phyloP scores from a whole-genome alignment of 2,797 vertebrate genomes.

The Pyrrhura leucotis region DNA sequence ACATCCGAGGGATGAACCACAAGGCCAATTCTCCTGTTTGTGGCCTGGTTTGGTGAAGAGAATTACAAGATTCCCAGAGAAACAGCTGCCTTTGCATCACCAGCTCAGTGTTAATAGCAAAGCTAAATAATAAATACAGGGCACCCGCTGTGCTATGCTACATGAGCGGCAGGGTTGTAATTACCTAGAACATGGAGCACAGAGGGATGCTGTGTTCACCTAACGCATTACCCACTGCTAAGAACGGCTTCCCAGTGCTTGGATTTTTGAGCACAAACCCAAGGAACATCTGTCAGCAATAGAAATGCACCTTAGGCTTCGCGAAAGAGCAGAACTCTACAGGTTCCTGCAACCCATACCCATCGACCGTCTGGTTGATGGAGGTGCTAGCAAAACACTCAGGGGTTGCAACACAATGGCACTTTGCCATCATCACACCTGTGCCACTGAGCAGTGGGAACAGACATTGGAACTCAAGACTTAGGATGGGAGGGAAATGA shows the following conservation, averaged over 20 bases:
- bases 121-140: conserved; percentile 56
- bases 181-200: conserved; percentile 72
- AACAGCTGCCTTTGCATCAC: conserved; percentile 23
- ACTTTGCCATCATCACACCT: background rate
- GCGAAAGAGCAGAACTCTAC: background rate
- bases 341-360: accelerated
- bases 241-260: background rate
- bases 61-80: background rate
- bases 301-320: background rate
- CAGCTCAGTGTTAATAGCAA: conserved; percentile 30
- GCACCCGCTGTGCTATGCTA: conserved; percentile 59
- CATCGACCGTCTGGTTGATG: background rate
- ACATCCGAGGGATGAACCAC: background rate
- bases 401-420: background rate
- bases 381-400: background rate
- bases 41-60: background rate
- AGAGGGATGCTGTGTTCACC: conserved; percentile 63
- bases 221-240: background rate
- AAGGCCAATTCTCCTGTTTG: background rate
- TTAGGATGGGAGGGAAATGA: background rate
- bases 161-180: conserved; percentile 55
- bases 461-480: accelerated
- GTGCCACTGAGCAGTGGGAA: background rate
- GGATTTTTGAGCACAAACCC: background rate
- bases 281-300: conserved; percentile 28